Evolutionary conservation across 2,797 vertebrate species (phyloP).

Genomic region (Cynopterus sphinx): DNA sequence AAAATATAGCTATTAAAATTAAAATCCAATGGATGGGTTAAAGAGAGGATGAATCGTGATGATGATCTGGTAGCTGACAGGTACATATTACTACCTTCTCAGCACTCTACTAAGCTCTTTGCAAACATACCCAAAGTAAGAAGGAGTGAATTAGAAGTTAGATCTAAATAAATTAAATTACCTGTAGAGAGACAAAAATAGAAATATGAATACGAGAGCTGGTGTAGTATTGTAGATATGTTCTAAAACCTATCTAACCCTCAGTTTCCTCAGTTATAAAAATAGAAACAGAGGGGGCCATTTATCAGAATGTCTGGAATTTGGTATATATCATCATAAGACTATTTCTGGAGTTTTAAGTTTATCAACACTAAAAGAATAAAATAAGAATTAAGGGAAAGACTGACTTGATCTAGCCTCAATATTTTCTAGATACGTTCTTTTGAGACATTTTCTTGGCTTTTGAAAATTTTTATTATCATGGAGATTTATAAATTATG

Average conservation of each 20-base stretch:
- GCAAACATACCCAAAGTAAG: neutral
- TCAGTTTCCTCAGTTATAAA: neutral
- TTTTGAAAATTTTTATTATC: neutral
- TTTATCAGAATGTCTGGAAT: neutral
- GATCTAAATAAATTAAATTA: neutral
- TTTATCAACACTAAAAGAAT: neutral
- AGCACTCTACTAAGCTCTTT: neutral
- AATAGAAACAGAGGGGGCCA: neutral
- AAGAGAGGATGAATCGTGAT: neutral
- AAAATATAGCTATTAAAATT: neutral
- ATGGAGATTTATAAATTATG: constrained; percentile 24
- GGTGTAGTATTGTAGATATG: neutral
- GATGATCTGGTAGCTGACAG: neutral
- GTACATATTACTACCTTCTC: neutral
- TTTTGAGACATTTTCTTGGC: neutral
- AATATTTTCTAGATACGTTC: neutral
- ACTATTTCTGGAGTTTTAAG: neutral
- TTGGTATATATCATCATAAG: neutral
- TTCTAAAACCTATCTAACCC: neutral
- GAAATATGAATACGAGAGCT: neutral
- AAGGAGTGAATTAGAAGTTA: neutral
- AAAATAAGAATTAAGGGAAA: neutral
- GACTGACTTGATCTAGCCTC: neutral
- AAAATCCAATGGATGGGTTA: neutral
- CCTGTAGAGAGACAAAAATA: neutral